Conservation (phyloP, 1,140 invertebrate genomes). For the Philopotamus ludificatus region DNA sequence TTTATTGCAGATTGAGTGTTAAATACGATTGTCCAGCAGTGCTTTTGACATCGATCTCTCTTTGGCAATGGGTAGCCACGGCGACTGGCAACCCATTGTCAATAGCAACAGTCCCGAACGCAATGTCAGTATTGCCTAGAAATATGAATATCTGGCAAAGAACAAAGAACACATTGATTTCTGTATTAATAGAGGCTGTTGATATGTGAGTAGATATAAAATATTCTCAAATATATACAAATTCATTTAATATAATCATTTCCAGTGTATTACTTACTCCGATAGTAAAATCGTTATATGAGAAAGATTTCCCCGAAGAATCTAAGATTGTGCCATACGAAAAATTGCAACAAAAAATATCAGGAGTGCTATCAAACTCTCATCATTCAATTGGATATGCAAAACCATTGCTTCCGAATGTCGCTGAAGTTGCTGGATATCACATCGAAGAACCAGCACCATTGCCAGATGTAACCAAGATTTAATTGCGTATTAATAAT, state of each 20-base stretch:
- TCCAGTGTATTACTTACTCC: conserved; percentile 4
- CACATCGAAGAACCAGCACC: conserved; percentile 47
- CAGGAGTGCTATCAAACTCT: conserved; percentile 50
- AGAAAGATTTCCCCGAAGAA: conserved; percentile 30
- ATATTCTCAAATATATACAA: neutral
- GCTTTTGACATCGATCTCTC: neutral
- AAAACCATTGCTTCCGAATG: conserved; percentile 51
- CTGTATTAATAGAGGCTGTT: neutral
- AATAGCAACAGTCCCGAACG: neutral
- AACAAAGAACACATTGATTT: neutral
- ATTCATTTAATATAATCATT: neutral
- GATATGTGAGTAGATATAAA: neutral
- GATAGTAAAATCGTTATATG: conserved; percentile 19
- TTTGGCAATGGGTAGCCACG: neutral
- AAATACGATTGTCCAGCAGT: neutral
- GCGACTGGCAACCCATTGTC: neutral
- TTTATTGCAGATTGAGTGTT: neutral
- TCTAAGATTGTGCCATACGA: conserved; percentile 21
- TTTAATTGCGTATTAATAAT: conserved; percentile 31
- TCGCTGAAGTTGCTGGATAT: conserved; percentile 59
- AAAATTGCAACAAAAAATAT: conserved; percentile 20
- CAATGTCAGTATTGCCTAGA: neutral
- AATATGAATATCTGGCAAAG: conserved; percentile 3
- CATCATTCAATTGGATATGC: conserved; percentile 53
- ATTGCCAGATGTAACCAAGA: too few relatives aligned